These are phyloP conservation scores for Dendrolimus houi DNA, from an alignment of 2,888 invertebrate genomes.

Conservation along the genomic window DNA sequence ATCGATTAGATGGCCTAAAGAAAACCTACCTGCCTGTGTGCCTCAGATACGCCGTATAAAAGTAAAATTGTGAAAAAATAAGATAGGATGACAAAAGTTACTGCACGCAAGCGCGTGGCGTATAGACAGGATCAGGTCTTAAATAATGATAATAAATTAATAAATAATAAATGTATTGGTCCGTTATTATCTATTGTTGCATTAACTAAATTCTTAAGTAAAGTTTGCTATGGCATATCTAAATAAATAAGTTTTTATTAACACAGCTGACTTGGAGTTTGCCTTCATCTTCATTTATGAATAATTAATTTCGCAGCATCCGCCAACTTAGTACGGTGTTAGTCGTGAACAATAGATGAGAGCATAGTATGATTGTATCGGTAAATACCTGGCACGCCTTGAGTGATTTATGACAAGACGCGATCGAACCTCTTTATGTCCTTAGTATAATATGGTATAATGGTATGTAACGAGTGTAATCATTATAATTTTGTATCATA, in stretches of 20 bases:
- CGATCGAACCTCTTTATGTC: constrained; percentile 26
- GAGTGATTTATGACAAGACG: constrained; percentile 42
- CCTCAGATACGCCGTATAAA: too few species aligned
- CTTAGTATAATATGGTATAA: constrained; percentile 13
- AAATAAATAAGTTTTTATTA: not conserved
- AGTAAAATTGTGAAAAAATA: too few species aligned
- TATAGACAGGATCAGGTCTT: too few species aligned
- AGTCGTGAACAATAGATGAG: constrained; percentile 53
- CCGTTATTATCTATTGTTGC: too few species aligned
- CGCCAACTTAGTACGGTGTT: constrained; percentile 25
- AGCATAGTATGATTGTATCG: constrained; percentile 46
- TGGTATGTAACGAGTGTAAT: constrained; percentile 9
- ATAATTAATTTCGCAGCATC: constrained; percentile 51
- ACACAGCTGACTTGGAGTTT: constrained; percentile 1
- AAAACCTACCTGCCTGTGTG: too few species aligned
- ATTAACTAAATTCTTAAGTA: too few species aligned
- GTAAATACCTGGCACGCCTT: constrained; percentile 31
- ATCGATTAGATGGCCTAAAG: too few species aligned
- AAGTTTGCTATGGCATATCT: not conserved
- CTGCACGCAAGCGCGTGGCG: too few species aligned
- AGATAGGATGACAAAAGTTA: too few species aligned
- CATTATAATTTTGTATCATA: constrained; percentile 12
- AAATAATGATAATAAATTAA: too few species aligned
- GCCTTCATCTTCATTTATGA: constrained; percentile 29
- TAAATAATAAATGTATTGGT: too few species aligned